Base-by-base conservation (phyloP, 2,888 invertebrate genomes). In the Steromphala cineraria region DNA sequence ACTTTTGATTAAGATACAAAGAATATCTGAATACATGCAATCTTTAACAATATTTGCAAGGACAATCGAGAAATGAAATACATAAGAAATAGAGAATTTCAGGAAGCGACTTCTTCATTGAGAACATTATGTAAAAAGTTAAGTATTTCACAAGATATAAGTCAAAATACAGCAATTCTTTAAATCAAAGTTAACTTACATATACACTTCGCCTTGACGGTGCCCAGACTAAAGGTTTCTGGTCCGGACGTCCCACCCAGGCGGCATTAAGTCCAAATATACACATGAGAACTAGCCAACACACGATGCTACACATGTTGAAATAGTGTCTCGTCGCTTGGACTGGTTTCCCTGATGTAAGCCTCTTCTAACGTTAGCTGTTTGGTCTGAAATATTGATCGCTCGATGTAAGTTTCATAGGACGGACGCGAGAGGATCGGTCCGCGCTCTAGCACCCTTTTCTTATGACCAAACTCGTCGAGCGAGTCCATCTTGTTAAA, bases 361-460 rank as follows among this genome's bases (percentile, higher is more conserved):
- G 62, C 62, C 62, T 28, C 13, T 62, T 28, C 62, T 28, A 28
- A 28, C 62, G 15, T 4, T 62, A 62, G 28, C 62, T 62, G 62
- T 62, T 15, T 15, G 62, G 24, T 28, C 62, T 62, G 17, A 24
- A 15, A 28, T 62, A 62, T 62, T n/a, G 62, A 62, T 62, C 21
- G 62, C 15, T 17, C 15, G 62, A 62, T 62, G 62, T 62, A 76
- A 53, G 76, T 28, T 56, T 55, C 76, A 55, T 55, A 28, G 56
- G 28, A 55, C 24, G 67, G 81, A 28, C 80, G 74, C 15, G 84
- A 46, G 46, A 46, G 46, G 10, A 46, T 5, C 46, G 1, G 46
- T 10, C 1, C 46, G 46, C 5, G 46, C 46, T 4, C 46, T 13
- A 46, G 46, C 46, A 46, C 46, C 46, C 46, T 46, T 46, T 46